phyloP scores from a whole-genome alignment of 1,140 invertebrate species.

The Eubasilissa regina region DNA sequence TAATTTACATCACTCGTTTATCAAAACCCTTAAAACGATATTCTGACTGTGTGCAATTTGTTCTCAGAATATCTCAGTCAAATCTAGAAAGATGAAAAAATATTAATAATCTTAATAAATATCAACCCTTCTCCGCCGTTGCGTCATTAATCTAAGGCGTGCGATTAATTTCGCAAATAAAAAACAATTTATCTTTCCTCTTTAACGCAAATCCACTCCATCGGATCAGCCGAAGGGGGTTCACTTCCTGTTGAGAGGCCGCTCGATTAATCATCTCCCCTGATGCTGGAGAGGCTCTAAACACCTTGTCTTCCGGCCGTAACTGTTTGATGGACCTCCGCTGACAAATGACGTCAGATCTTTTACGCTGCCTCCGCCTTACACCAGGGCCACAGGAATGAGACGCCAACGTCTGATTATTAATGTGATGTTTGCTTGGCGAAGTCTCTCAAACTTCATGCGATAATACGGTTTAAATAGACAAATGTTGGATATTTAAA shows the following conservation, averaged over 20 bases:
- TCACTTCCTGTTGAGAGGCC: slow-evolving; percentile 24
- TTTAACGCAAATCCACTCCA: slow-evolving; percentile 38
- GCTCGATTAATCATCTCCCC: slow-evolving; percentile 51
- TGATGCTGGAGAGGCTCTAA: slow-evolving; percentile 45
- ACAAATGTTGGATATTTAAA: too few species aligned
- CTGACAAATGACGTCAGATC: slow-evolving; percentile 60
- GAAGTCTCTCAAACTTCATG: too few species aligned
- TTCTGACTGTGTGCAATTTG: neutral
- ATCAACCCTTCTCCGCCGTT: slow-evolving; percentile 16
- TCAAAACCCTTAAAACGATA: neutral
- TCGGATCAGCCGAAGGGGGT: slow-evolving; percentile 35
- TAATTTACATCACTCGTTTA: too few species aligned
- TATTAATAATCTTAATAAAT: slow-evolving; percentile 25
- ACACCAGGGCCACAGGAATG: neutral
- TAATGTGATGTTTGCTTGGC: too few species aligned
- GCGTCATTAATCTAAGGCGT: slow-evolving; percentile 33
- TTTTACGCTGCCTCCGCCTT: slow-evolving; percentile 38
- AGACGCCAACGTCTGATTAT: neutral
- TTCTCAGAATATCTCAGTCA: too few species aligned
- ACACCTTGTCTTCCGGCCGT: slow-evolving; percentile 56
- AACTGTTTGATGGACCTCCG: slow-evolving; percentile 56
- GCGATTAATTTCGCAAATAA: slow-evolving; percentile 39
- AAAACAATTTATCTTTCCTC: slow-evolving; percentile 39
- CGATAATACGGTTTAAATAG: too few species aligned
- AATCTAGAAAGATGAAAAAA: neutral